These are phyloP conservation scores for Tachyglossus aculeatus DNA, from an alignment of 2,797 vertebrate genomes.

Conservation along the genomic window DNA sequence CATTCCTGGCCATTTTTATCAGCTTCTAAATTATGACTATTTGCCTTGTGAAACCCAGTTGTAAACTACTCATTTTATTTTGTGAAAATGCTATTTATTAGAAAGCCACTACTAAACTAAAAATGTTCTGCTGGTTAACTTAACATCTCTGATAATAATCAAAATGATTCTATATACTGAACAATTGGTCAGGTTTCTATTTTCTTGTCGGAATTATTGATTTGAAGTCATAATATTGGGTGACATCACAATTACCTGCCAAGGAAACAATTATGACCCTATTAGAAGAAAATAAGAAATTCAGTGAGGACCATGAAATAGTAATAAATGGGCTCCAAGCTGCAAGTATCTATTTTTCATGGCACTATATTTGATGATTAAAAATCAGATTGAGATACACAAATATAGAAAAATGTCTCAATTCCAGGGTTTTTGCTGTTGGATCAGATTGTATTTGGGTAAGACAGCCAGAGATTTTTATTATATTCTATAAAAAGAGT, in stretches of 20 bases:
- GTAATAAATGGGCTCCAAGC: not conserved
- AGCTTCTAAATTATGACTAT: conserved; percentile 31
- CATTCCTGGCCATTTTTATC: conserved; percentile 39
- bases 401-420: not conserved
- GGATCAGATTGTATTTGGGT: not conserved
- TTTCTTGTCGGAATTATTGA: not conserved
- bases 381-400: not conserved
- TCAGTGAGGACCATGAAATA: not conserved
- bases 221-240: not conserved
- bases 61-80: not conserved
- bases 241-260: not conserved
- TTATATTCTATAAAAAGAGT: not conserved
- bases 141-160: conserved; percentile 26
- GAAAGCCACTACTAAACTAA: conserved; percentile 25
- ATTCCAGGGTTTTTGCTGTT: not conserved
- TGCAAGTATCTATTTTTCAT: not conserved
- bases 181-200: not conserved
- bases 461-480: too few species aligned
- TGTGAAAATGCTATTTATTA: conserved; percentile 11
- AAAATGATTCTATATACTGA: too few species aligned
- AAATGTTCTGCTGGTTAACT: conserved; percentile 1
- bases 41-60: not conserved
- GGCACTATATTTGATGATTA: not conserved
- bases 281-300: not conserved
- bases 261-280: not conserved